Base-by-base conservation (phyloP, 2,888 invertebrate species). In the Ochropacha duplaris region DNA sequence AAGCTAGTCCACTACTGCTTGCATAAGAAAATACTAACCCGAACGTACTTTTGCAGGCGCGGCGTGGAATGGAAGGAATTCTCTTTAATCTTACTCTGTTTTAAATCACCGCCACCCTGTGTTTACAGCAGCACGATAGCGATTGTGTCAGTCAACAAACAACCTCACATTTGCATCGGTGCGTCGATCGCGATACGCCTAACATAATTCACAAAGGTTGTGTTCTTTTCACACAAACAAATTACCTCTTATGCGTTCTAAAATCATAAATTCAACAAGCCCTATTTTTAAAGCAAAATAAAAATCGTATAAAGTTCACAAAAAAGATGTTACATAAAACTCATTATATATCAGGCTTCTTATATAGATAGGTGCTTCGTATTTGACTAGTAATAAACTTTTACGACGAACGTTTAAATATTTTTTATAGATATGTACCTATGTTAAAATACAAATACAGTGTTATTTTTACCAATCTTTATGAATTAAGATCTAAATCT, bases 361-460 rank as follows among this genome's bases (percentile, higher is more conserved):
- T 70, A 69, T 59, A 75, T 62, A 62, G 65, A 62, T 65, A 72
- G 63, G 44, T 59, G 66, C 65, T 59, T 58, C 57, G 65, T 56
- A 59, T 67, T 67, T 58, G 64, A 56, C 57, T 64, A 67, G 68
- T 69, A 67, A 64, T 76, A 69, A 71, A 68, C 60, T 59, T 66
- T 71, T 67, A 71, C 59, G 64, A 62, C 64, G n/a, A n/a, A n/a
- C 61, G 62, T 68, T 67, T 62, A 64, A 71, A n/a, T n/a, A n/a
- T n/a, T n/a, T n/a, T n/a, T n/a, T n/a, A n/a, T n/a, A n/a, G n/a
- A n/a, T n/a, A n/a, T n/a, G 65, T 66, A 57, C 60, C 54, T 68
- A 58, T 68, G 59, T 70, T 65, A 55, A 60, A 57, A 31, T 12
- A 31, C 31, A 31, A 31, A 55, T 59, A 61, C 44, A 19, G 12